These are phyloP conservation scores for Ispidina lecontei DNA, from an alignment of 2,797 vertebrate genomes.

Conservation along the genomic window DNA sequence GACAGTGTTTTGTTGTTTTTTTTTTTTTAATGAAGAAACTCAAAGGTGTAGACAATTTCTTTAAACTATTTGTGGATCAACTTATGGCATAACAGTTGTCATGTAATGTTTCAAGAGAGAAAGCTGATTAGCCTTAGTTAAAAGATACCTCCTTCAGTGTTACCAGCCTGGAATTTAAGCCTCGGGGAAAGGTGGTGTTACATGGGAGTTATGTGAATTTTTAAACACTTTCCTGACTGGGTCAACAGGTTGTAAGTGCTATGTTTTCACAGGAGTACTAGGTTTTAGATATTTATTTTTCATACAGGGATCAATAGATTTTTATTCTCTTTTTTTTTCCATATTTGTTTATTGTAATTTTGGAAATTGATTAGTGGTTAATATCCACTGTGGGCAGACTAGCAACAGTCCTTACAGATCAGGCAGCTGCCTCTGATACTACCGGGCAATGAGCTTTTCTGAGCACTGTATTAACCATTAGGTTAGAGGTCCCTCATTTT, in stretches of 20 bases:
- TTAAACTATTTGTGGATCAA: not conserved
- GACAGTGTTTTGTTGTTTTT: not conserved
- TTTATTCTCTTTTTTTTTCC: not conserved
- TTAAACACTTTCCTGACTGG: not conserved
- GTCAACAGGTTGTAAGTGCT: not conserved
- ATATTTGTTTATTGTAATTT: constrained; percentile 14
- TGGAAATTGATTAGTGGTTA: not conserved
- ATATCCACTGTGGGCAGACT: not conserved
- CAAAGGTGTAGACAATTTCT: not conserved
- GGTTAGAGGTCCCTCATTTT: constrained; percentile 15
- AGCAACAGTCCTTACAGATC: not conserved
- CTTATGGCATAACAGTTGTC: not conserved
- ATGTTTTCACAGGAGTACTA: constrained; percentile 29
- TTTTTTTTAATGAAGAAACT: constrained; percentile 31
- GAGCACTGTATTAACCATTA: not conserved
- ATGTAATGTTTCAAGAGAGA: not conserved
- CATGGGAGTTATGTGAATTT: not conserved
- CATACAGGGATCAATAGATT: not conserved
- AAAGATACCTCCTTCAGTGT: not conserved
- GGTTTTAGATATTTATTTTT: constrained; percentile 42
- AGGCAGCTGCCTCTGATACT: not conserved
- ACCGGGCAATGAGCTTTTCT: not conserved
- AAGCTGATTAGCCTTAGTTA: not conserved
- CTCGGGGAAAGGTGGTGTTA: not conserved
- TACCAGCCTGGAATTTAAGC: constrained; percentile 1